Percentiles rank a stretch among this genome's conserved stretches.
These are phyloP conservation scores for Oenanthe oenanthe DNA, from an alignment of 2,113 vertebrate species.

Conservation along the genomic window DNA sequence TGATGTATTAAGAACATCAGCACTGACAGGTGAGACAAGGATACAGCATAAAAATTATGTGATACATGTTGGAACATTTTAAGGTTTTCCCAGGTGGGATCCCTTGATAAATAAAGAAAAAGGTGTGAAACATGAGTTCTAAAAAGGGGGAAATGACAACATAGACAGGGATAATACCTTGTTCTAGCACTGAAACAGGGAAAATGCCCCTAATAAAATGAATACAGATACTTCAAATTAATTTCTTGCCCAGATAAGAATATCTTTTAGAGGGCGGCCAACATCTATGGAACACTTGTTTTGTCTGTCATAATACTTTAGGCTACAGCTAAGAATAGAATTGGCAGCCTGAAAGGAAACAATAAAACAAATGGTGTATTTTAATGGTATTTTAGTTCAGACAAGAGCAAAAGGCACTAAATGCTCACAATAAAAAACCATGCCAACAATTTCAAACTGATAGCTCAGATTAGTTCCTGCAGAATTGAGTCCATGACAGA, in stretches of 20 bases:
- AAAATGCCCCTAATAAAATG: not conserved
- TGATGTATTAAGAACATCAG: not conserved
- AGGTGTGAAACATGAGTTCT: not conserved
- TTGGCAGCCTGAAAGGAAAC: not conserved
- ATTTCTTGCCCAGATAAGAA: not conserved
- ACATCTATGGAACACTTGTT: not conserved
- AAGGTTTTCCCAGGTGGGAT: not conserved
- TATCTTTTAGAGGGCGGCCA: not conserved
- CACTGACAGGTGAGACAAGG: not conserved
- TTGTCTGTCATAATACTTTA: not conserved
- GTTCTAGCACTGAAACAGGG: not conserved
- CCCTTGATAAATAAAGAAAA: not conserved
- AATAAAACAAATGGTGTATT: slow-evolving; percentile 11
- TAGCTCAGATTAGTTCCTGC: not conserved
- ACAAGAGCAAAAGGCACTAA: not conserved
- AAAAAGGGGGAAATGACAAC: not conserved
- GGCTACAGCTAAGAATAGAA: not conserved
- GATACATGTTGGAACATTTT: not conserved
- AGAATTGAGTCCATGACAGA: not conserved
- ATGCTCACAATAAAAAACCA: not conserved
- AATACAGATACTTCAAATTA: not conserved
- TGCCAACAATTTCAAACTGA: not conserved
- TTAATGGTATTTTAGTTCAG: not conserved
- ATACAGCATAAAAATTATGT: not conserved
- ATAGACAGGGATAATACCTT: not conserved